These are phyloP conservation scores for Dromas ardeola DNA, from an alignment of 2,113 vertebrate genomes.

Conservation along the genomic window DNA sequence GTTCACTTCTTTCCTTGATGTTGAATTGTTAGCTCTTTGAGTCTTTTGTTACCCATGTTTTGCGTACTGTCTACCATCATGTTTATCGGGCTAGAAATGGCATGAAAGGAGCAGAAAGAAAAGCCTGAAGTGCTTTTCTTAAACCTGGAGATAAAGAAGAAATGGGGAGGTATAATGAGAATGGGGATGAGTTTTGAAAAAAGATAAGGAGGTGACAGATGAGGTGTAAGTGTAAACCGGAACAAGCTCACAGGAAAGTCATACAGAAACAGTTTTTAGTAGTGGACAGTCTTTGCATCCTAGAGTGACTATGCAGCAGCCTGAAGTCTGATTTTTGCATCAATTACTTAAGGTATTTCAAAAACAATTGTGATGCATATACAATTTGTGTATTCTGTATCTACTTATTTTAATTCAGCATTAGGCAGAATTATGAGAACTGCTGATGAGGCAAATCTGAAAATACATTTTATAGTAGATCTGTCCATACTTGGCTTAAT, in stretches of 20 bases:
- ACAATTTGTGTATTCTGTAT: not conserved
- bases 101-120: not conserved
- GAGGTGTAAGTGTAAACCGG: not conserved
- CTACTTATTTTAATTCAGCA: not conserved
- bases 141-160: not conserved
- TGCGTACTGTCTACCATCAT: not conserved
- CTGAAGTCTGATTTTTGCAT: not conserved
- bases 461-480: not conserved
- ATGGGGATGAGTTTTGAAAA: not conserved
- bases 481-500: not conserved
- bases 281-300: not conserved
- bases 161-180: not conserved
- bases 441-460: not conserved
- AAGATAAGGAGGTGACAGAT: not conserved
- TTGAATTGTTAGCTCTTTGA: not conserved
- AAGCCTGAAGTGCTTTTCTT: slow-evolving; percentile 10
- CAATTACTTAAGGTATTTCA: not conserved
- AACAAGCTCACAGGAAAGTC: not conserved
- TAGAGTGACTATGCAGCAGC: not conserved
- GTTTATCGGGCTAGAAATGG: not conserved
- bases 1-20: slow-evolving; percentile 15
- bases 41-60: not conserved
- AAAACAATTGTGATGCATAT: not conserved
- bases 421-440: not conserved
- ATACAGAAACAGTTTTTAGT: not conserved